phyloP scores from a whole-genome alignment of 2,888 invertebrate species.

The Eupithecia centaureata region DNA sequence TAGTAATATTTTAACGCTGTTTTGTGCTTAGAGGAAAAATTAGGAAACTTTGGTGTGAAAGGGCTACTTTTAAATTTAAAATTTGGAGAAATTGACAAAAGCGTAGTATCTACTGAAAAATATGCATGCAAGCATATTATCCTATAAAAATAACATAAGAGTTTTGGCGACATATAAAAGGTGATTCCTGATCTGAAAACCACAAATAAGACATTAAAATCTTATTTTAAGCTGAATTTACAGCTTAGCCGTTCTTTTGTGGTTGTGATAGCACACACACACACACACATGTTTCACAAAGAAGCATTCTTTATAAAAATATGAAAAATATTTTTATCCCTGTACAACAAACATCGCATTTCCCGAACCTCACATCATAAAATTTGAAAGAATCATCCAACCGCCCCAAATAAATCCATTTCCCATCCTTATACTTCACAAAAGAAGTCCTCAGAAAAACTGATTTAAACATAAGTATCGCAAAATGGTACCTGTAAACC shows the following conservation, averaged over 20 bases:
- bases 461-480: slow-evolving; percentile 13
- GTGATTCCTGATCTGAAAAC: too few species aligned
- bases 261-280: too few species aligned
- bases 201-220: too few species aligned
- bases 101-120: too few species aligned
- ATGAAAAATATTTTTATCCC: background rate
- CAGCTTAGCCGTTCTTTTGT: too few species aligned
- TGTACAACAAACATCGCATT: background rate
- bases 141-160: too few species aligned
- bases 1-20: background rate
- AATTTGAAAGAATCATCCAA: background rate
- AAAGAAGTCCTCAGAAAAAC: slow-evolving; percentile 10
- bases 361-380: background rate
- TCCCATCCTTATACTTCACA: slow-evolving; percentile 6
- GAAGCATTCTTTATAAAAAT: too few species aligned
- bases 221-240: too few species aligned
- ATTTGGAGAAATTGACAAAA: too few species aligned
- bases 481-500: slow-evolving; percentile 13
- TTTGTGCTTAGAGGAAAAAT: background rate
- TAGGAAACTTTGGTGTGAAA: background rate
- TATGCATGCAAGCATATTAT: too few species aligned
- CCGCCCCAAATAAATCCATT: slow-evolving; percentile 6
- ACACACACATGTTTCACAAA: too few species aligned
- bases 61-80: background rate
- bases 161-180: too few species aligned